Conservation (phyloP, 2,797 vertebrate species). For the Uromys caudimaculatus region DNA sequence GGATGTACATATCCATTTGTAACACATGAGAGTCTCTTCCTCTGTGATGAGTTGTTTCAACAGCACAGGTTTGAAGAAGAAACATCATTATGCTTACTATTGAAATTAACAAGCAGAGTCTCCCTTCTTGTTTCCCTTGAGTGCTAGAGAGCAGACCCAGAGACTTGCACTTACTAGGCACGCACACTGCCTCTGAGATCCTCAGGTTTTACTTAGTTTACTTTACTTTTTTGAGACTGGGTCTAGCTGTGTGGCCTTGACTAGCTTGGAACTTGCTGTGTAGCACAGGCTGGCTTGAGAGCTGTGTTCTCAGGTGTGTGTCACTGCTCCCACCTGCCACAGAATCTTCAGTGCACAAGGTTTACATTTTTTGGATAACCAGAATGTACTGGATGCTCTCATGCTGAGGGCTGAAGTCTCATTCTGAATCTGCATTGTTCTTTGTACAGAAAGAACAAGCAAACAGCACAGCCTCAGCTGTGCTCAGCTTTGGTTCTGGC, state of each 20-base stretch:
- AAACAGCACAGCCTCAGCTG: neutral
- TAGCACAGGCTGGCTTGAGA: neutral
- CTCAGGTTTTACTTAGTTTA: neutral
- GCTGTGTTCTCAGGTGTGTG: neutral
- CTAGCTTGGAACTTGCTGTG: neutral
- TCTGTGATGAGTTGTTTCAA: neutral
- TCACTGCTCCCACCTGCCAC: neutral
- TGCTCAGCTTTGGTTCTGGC: neutral
- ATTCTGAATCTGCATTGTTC: neutral
- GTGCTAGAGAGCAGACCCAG: neutral
- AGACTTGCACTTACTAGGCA: neutral
- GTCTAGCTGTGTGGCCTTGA: neutral
- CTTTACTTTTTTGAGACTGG: neutral
- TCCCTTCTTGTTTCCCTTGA: neutral
- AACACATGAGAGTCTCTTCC: neutral
- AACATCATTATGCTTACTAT: neutral
- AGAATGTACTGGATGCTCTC: conserved; percentile 26
- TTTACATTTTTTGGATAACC: neutral
- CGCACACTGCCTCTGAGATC: neutral
- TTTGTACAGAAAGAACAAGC: neutral
- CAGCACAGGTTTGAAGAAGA: neutral
- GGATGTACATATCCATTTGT: neutral
- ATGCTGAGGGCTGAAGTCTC: conserved; percentile 13
- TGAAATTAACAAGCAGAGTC: conserved; percentile 16
- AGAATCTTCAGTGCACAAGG: conserved; percentile 4